A percentile compares a stretch with the other conserved stretches of the same genome.
These are phyloP conservation scores for Tolypeutes matacus DNA, from an alignment of 2,797 vertebrate genomes.

Conservation along the genomic window DNA sequence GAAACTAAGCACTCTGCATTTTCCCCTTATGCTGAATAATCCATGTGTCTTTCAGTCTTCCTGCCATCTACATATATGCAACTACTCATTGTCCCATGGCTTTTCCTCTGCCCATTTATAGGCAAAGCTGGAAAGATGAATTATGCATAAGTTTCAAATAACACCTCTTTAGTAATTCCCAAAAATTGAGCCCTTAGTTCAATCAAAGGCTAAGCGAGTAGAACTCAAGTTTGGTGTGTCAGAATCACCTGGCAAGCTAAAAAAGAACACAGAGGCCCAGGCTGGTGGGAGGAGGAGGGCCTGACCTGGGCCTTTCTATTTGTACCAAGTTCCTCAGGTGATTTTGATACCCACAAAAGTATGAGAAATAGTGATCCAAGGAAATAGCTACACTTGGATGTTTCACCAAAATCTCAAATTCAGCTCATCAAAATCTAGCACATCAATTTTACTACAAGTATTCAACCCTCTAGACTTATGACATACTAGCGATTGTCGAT, in stretches of 20 bases:
- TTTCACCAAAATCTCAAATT: background rate
- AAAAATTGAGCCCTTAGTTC: constrained; percentile 23
- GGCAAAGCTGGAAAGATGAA: background rate
- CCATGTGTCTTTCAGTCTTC: constrained; percentile 3
- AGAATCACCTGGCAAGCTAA: background rate
- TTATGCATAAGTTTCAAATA: background rate
- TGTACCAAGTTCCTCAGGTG: background rate
- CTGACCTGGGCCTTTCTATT: background rate
- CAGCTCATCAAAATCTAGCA: background rate
- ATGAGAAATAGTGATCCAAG: background rate
- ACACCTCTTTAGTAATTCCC: background rate
- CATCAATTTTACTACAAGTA: background rate
- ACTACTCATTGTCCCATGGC: background rate
- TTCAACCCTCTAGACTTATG: background rate
- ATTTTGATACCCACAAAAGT: background rate
- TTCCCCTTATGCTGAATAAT: constrained; percentile 45
- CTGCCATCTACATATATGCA: background rate
- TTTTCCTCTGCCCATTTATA: background rate
- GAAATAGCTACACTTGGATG: background rate
- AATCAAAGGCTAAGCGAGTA: background rate
- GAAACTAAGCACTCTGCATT: constrained; percentile 23
- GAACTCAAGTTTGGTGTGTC: background rate
- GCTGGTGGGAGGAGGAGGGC: background rate
- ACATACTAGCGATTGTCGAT: background rate
- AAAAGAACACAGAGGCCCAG: background rate